A percentile compares a stretch with the other conserved stretches of the same genome.
Evolutionary conservation across 30 jellyfish, hydroid and myxozoan genomes (phyloP).

Genomic region (Pseudorhiza aurosa): DNA sequence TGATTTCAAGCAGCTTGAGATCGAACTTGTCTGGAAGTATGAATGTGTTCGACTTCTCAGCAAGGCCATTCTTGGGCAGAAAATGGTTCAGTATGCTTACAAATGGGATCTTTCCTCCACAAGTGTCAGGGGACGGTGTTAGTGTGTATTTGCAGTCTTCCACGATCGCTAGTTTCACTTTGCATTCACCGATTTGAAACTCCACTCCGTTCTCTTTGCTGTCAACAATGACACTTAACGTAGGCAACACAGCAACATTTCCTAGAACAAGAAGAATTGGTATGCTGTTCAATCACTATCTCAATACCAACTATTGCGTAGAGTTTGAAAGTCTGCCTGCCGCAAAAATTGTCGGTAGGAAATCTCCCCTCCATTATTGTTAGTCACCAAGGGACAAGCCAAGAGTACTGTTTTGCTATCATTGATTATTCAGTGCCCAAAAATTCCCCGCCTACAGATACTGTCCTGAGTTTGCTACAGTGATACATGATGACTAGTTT

Average conservation of each 20-base stretch:
- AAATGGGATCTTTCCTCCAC: slow-evolving; percentile 60
- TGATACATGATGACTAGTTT: too few relatives aligned
- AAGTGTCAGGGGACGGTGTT: slow-evolving; percentile 55
- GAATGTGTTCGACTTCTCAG: slow-evolving; percentile 68
- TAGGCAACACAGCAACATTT: slow-evolving; percentile 31
- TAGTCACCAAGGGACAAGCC: too few relatives aligned
- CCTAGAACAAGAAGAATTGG: too few relatives aligned
- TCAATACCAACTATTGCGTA: too few relatives aligned
- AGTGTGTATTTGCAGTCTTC: slow-evolving; percentile 55
- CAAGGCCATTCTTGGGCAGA: slow-evolving; percentile 59
- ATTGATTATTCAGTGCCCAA: too few relatives aligned
- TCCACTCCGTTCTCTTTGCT: slow-evolving; percentile 61
- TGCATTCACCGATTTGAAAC: slow-evolving; percentile 62
- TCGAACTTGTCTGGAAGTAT: slow-evolving; percentile 69
- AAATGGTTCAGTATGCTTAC: slow-evolving; percentile 55
- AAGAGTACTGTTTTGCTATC: too few relatives aligned
- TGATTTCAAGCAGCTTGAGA: slow-evolving; percentile 32
- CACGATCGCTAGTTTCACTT: slow-evolving; percentile 35
- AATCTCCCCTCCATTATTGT: too few relatives aligned
- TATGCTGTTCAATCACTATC: too few relatives aligned
- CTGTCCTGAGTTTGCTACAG: too few relatives aligned
- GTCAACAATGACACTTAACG: slow-evolving; percentile 14
- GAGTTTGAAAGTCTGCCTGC: too few relatives aligned
- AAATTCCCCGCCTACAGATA: too few relatives aligned
- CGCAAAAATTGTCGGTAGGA: too few relatives aligned